Evolutionary conservation across 2,888 invertebrate species (phyloP), one percentile per base, ranked within the genome.

Genomic region (Empis livida): DNA sequence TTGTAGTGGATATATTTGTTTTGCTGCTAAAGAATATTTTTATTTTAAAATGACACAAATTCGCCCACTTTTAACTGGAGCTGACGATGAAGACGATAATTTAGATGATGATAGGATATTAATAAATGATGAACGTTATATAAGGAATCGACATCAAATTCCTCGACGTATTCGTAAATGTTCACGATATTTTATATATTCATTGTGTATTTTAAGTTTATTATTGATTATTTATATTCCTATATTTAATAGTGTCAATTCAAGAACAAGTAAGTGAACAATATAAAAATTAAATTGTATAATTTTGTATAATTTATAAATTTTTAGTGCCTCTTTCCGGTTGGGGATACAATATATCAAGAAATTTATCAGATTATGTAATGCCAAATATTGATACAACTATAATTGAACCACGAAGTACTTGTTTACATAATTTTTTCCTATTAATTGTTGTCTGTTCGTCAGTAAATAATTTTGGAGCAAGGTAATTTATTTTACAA

Each of bases 401-500:
- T 5, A 64, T 84, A 49, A 74, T 84, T 57, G 75, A 74, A 51
- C 82, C 84, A 1, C 70, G 66, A 35, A 63, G 73, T 49, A 59
- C 79, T 37, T 84, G 84, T 58, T 51, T 53, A 6, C 57, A 58
- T 42, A 66, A 64, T 62, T 59, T 79, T 2, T 79, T 81, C 58
- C 64, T 88, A 17, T 68, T 89, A 8, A 79, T 90, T 50, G 75
- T 87, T 17, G 82, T 90, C 0, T 84, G 83, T 59, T 86, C 89
- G 0, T 76, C 84, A 1, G 79, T 85, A 1, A 63, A 66, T 1
- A 82, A 89, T 65, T 76, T 80, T 54, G 76, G 78, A 31, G 74
- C 77, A 38, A 72, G 90, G 62, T 63, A 47, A 48, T 56, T 50
- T 37, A 11, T 38, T 11, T 14, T 32, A 37, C 32, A 20, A n/a